Evolutionary conservation across 23 tunicate species (phyloP).

Genomic region (Halocynthia roretzi): DNA sequence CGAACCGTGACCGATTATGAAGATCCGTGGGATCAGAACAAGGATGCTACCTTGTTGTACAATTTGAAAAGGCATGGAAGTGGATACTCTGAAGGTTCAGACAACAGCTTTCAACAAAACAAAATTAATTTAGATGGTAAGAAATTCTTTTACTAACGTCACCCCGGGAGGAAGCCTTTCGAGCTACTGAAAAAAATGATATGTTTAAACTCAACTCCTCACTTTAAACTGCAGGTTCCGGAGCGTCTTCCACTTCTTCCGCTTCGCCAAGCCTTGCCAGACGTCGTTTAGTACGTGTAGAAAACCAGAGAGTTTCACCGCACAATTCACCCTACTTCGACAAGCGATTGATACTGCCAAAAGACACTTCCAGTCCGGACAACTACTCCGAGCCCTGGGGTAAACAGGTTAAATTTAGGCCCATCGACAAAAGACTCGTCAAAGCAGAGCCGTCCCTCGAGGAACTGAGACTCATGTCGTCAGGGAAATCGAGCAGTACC

Average conservation of each 20-base stretch:
- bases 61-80: background rate
- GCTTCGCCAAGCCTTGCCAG: constrained; percentile 55
- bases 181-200: no score
- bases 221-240: constrained; percentile 3
- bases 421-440: constrained; percentile 62
- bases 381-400: constrained; percentile 27
- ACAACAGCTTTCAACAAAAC: no score
- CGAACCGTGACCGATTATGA: constrained; percentile 47
- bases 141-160: no score
- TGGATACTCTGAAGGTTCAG: no score
- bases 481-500: constrained; percentile 32
- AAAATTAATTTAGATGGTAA: no score
- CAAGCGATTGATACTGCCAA: constrained; percentile 51
- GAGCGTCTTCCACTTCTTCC: constrained; percentile 49
- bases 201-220: no score
- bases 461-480: constrained; percentile 30
- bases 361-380: constrained; percentile 3
- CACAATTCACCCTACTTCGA: constrained; percentile 55
- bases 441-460: constrained; percentile 83
- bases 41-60: constrained; percentile 29
- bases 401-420: constrained; percentile 7
- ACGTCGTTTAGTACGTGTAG: constrained; percentile 37
- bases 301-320: constrained; percentile 35
- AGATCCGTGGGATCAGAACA: constrained; percentile 78
- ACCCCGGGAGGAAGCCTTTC: background rate